A percentile compares a stretch with the other conserved stretches of the same genome.
Conservation (phyloP, 2,888 invertebrate genomes). For the Callosobruchus maculatus region DNA sequence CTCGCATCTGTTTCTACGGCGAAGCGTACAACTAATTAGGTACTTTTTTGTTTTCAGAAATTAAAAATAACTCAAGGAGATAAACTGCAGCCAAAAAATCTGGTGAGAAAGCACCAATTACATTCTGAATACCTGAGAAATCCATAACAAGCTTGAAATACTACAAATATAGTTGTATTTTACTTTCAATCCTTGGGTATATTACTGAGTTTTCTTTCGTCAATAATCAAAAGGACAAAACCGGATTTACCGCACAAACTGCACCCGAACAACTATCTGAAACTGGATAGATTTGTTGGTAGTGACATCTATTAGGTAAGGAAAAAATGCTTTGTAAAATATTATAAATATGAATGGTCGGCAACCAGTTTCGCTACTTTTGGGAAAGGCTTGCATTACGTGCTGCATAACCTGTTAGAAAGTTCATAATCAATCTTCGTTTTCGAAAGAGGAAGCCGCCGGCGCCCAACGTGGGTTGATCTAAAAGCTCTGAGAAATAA, state of each 20-base stretch:
- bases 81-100: neutral
- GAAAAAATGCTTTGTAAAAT: neutral
- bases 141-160: neutral
- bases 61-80: conserved; percentile 24
- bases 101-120: neutral
- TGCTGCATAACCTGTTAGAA: too few relatives aligned
- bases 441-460: too few relatives aligned
- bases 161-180: neutral
- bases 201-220: neutral
- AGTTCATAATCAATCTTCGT: too few relatives aligned
- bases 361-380: neutral
- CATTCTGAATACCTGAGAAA: neutral
- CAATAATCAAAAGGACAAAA: neutral
- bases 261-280: neutral
- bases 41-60: conserved; percentile 15
- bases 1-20: neutral
- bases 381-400: neutral
- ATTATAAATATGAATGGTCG: neutral
- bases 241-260: neutral
- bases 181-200: neutral
- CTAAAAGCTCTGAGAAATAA: too few relatives aligned
- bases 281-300: neutral
- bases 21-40: neutral
- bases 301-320: neutral
- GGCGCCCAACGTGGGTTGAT: too few relatives aligned